phyloP scores from a whole-genome alignment of 2,113 vertebrate genomes.

The Daphoenositta chrysoptera region DNA sequence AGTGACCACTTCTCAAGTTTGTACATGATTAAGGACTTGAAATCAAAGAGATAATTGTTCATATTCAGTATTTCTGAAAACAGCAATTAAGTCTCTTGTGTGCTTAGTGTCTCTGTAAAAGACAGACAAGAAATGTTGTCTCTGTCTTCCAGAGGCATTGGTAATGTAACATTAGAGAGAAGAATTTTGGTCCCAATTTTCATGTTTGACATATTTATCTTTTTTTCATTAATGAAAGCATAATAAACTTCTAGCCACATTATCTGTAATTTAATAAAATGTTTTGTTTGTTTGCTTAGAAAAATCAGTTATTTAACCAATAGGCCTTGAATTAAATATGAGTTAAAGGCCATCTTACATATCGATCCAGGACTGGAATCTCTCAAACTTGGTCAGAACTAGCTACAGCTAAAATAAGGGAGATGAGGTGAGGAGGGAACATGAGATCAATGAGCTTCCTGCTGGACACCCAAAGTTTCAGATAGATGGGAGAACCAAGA shows the following conservation, averaged over 20 bases:
- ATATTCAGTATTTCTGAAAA: background rate
- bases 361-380: background rate
- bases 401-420: background rate
- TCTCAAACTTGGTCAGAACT: background rate
- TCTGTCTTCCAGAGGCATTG: background rate
- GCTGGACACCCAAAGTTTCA: background rate
- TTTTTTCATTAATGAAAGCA: background rate
- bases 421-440: background rate
- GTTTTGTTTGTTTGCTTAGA: background rate
- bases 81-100: background rate
- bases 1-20: background rate
- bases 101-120: background rate
- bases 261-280: background rate
- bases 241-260: background rate
- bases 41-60: background rate
- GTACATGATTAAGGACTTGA: background rate
- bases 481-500: background rate
- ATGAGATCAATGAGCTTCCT: background rate
- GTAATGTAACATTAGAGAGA: background rate
- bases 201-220: background rate
- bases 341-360: background rate
- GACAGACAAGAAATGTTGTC: background rate
- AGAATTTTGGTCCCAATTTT: background rate
- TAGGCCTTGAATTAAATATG: background rate
- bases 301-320: background rate